These are phyloP conservation scores for Tarsius wallacei DNA, from an alignment of 2,797 vertebrate genomes.

Conservation along the genomic window DNA sequence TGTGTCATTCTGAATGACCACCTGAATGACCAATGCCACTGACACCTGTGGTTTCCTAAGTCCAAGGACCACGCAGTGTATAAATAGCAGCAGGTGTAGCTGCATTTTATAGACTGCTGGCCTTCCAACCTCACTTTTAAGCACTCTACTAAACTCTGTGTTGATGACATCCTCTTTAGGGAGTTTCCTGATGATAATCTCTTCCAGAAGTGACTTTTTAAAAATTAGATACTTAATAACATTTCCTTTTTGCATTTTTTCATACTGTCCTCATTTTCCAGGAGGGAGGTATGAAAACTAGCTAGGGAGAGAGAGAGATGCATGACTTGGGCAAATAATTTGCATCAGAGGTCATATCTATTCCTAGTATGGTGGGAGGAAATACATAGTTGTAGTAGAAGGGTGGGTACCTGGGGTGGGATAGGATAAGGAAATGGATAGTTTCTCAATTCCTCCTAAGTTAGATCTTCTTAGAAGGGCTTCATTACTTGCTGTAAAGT, in stretches of 20 bases:
- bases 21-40: background rate
- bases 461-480: slow-evolving; percentile 60
- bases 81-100: background rate
- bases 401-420: background rate
- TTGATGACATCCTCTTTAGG: slow-evolving; percentile 7
- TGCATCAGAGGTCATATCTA: background rate
- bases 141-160: background rate
- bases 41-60: background rate
- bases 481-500: slow-evolving; percentile 74
- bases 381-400: slow-evolving; percentile 25
- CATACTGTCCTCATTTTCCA: slow-evolving; percentile 39
- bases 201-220: slow-evolving; percentile 44
- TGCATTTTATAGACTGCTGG: slow-evolving; percentile 21
- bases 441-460: slow-evolving; percentile 57
- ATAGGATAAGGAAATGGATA: background rate
- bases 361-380: slow-evolving; percentile 23
- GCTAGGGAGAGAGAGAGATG: background rate
- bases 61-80: background rate
- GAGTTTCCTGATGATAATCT: slow-evolving; percentile 44
- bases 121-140: slow-evolving; percentile 7
- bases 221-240: slow-evolving; percentile 48
- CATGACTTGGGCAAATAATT: slow-evolving; percentile 61
- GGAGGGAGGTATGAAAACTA: slow-evolving; percentile 1
- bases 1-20: background rate
- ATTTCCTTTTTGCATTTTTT: slow-evolving; percentile 55